Evolutionary conservation across 2,113 vertebrate genomes (phyloP), one percentile per base, ranked within the genome.

Genomic region (Dendropsophus ebraccatus): DNA sequence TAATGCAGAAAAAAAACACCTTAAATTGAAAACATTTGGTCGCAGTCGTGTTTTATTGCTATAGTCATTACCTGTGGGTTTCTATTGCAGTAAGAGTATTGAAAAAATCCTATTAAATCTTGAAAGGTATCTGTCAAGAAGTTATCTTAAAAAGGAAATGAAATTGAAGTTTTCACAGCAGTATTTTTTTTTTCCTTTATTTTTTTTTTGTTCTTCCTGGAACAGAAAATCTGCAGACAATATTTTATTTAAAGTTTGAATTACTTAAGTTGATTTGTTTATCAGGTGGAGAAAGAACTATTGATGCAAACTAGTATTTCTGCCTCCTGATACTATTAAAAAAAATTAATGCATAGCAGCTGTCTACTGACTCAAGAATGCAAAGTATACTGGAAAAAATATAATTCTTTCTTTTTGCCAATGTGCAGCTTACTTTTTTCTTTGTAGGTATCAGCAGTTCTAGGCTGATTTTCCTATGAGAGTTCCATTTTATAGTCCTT

Each of bases 201-300:
- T 62, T 47, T n/a, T 82, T 70, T 73, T 32, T 58, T 45, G 23
- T 28, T 50, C 19, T 74, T 84, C 32, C 82, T 74, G 37, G 69
- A 56, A 58, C 35, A 74, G 69, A 83, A 70, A 74, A 21, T 30
- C 7, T 13, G 70, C 25, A 50, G 25, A 84, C 72, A 84, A 47
- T 84, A 76, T 76, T 84, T 76, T 76, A 84, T 84, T 84, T 84
- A 84, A 84, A 84, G 72, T 84, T 84, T 76, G 77, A 56, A 54
- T 84, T 84, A 76, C 54, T 30, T 65, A 58, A 75, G 83, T 76
- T 65, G 72, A 84, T 76, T 76, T 84, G 83, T 77, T 84, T 65
- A 84, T 58, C 28, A n/a, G 54, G 25, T 25, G 76, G 37, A 25
- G 49, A 50, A 35, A n/a, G 83, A 58, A 65, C 75, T 76, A 84